A percentile compares a stretch with the other conserved stretches of the same genome.
Conservation (phyloP, 2,888 invertebrate genomes). For the Troides aeacus region DNA sequence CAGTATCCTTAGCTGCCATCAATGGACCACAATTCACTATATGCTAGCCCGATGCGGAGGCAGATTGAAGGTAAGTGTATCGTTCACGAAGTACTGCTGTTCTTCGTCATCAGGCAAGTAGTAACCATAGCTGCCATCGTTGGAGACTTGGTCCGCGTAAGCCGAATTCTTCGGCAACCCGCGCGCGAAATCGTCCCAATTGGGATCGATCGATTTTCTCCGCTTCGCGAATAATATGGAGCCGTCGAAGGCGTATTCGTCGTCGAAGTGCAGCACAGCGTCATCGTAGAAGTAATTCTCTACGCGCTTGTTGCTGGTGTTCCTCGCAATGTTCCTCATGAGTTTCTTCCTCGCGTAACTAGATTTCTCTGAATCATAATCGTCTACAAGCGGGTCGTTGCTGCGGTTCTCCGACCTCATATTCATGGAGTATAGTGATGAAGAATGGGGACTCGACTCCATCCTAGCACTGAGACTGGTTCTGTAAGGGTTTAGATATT, state of each 20-base stretch:
- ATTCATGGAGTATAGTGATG: slow-evolving; percentile 67
- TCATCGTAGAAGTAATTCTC: slow-evolving; percentile 77
- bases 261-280: slow-evolving; percentile 71
- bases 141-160: slow-evolving; percentile 60
- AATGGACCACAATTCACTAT: slow-evolving; percentile 46
- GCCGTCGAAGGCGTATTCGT: slow-evolving; percentile 74
- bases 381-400: slow-evolving; percentile 72
- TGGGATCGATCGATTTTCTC: slow-evolving; percentile 69
- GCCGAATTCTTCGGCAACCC: slow-evolving; percentile 52
- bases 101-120: slow-evolving; percentile 70
- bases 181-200: slow-evolving; percentile 62
- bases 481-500: slow-evolving; percentile 56
- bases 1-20: slow-evolving; percentile 60
- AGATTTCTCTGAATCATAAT: slow-evolving; percentile 72
- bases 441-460: slow-evolving; percentile 61
- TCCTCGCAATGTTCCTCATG: slow-evolving; percentile 71
- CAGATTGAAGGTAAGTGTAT: slow-evolving; percentile 70
- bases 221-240: slow-evolving; percentile 72
- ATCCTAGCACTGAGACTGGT: slow-evolving; percentile 52
- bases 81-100: slow-evolving; percentile 67
- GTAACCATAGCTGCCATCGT: slow-evolving; percentile 73
- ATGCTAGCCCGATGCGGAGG: slow-evolving; percentile 75
- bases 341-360: slow-evolving; percentile 73
- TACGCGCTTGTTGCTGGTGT: slow-evolving; percentile 52
- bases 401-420: slow-evolving; percentile 63